Evolutionary conservation across 35 echinoderm and acorn worm genomes (phyloP).

Genomic region (Lytechinus pictus): DNA sequence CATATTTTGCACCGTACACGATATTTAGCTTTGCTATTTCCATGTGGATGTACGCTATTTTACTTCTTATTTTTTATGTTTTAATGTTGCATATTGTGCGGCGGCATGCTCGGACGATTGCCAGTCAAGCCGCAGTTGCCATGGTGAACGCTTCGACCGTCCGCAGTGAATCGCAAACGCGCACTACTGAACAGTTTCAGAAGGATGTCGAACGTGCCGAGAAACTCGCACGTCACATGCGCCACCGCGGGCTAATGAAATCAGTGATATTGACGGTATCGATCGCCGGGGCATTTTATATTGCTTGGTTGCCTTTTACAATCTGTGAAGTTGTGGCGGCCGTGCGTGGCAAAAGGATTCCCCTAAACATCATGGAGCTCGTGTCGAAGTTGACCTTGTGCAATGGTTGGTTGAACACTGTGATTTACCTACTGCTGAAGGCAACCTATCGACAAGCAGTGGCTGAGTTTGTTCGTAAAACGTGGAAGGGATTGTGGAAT

Average conservation of each 20-base stretch:
- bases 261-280: neutral
- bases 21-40: neutral
- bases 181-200: neutral
- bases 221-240: neutral
- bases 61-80: neutral
- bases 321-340: conserved; percentile 25
- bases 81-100: neutral
- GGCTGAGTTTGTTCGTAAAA: neutral
- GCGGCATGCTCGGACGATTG: neutral
- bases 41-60: neutral
- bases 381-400: neutral
- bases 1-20: conserved; percentile 6
- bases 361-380: neutral
- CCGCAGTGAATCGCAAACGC: neutral
- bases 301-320: conserved; percentile 16
- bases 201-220: conserved; percentile 1
- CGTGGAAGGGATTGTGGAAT: neutral
- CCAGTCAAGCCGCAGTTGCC: neutral
- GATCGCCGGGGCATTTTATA: neutral
- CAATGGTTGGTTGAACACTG: conserved; percentile 40
- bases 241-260: neutral
- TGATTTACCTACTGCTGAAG: neutral
- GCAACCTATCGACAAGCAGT: neutral
- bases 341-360: neutral
- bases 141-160: neutral